phyloP scores from a whole-genome alignment of 1,140 invertebrate genomes.

The Caenorhabditis brenneri region DNA sequence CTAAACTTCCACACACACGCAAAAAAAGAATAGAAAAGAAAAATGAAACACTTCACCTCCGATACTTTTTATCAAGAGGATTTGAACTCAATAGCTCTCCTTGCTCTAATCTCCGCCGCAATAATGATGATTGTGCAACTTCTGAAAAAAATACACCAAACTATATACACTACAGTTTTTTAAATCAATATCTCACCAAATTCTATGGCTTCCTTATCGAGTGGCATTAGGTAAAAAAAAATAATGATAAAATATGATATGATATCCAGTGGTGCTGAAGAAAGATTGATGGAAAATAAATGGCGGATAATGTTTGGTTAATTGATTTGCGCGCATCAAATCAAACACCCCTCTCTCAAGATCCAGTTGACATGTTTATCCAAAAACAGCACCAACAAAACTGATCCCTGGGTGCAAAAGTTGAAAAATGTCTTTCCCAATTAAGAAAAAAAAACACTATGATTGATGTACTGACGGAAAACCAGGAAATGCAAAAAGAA shows the following conservation, averaged over 20 bases:
- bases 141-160: background rate
- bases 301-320: conserved; percentile 30
- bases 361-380: conserved; percentile 28
- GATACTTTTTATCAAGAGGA: conserved; percentile 40
- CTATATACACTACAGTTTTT: background rate
- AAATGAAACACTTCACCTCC: conserved; percentile 16
- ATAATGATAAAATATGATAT: background rate
- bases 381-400: background rate
- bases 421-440: too few species aligned
- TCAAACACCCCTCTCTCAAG: background rate
- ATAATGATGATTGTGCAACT: conserved; percentile 2
- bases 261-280: background rate
- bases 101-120: conserved; percentile 4
- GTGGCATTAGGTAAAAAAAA: background rate
- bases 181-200: background rate
- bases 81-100: conserved; percentile 15
- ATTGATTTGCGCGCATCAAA: conserved; percentile 40
- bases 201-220: conserved; percentile 5
- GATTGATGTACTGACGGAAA: too few species aligned
- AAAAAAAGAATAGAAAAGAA: background rate
- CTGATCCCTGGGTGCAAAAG: background rate
- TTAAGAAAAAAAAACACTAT: too few species aligned
- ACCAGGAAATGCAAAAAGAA: too few species aligned
- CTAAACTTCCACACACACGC: background rate
- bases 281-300: background rate